Percentiles rank a stretch among this genome's conserved stretches.
Conservation (phyloP, 2,888 invertebrate genomes). For the Ptilodon capucinus region DNA sequence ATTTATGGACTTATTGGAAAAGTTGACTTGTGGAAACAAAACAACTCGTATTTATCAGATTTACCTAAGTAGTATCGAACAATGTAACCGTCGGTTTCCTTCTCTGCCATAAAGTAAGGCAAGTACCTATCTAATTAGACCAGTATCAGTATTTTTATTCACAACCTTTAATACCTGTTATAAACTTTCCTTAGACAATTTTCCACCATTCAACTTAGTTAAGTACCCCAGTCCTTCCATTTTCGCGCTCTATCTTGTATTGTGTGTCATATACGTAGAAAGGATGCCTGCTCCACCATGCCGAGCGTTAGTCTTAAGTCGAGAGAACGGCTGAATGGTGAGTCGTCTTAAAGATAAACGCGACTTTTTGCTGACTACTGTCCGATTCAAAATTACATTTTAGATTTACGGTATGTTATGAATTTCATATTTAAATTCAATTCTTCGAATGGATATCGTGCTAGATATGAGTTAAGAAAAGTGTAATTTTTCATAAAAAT, state of each 20-base stretch:
- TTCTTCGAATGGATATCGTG: not conserved
- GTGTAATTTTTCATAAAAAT: too few species aligned
- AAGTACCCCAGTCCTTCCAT: not conserved
- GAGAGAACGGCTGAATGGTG: not conserved
- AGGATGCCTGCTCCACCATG: not conserved
- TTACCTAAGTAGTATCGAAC: too few species aligned
- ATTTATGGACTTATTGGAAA: not conserved
- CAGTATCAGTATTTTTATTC: too few species aligned
- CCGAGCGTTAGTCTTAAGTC: not conserved
- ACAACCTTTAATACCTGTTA: too few species aligned
- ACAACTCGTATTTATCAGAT: too few species aligned
- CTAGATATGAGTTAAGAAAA: not conserved
- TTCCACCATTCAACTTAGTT: not conserved
- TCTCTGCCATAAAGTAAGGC: too few species aligned
- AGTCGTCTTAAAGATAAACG: constrained; percentile 1
- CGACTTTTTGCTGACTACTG: not conserved
- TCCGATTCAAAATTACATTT: not conserved
- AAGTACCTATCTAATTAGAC: too few species aligned
- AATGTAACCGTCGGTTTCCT: too few species aligned
- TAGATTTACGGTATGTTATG: not conserved
- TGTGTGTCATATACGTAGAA: not conserved
- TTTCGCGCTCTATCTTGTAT: not conserved
- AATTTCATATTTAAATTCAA: not conserved
- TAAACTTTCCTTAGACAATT: too few species aligned
- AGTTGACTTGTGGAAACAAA: not conserved